Evolutionary conservation across 2,113 vertebrate species (phyloP).

Genomic region (Mobula birostris): DNA sequence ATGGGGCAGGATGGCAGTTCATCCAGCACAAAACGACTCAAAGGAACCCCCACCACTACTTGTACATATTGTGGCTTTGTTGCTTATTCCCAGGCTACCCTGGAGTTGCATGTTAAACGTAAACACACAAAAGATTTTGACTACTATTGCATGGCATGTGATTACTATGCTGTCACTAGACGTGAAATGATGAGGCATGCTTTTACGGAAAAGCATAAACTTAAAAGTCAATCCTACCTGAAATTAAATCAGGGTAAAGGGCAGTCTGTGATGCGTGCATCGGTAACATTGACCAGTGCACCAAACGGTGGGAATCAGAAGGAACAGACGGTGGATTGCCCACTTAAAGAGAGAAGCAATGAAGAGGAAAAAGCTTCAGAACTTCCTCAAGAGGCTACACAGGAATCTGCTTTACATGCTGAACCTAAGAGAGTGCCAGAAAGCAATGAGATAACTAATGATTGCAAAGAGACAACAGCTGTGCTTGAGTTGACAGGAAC

Average conservation of each 20-base stretch:
- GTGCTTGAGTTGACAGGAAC: not conserved
- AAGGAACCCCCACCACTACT: slow-evolving; percentile 51
- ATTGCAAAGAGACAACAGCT: not conserved
- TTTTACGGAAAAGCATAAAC: slow-evolving; percentile 83
- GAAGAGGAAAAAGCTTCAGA: slow-evolving; percentile 40
- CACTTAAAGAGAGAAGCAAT: slow-evolving; percentile 25
- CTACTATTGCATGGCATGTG: slow-evolving; percentile 87
- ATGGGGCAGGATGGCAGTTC: slow-evolving; percentile 45
- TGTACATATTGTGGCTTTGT: slow-evolving; percentile 74
- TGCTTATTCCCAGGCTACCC: slow-evolving; percentile 74
- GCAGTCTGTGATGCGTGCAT: slow-evolving; percentile 18
- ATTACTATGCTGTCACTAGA: slow-evolving; percentile 83
- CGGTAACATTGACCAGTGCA: slow-evolving; percentile 24
- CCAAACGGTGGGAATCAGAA: slow-evolving; percentile 41
- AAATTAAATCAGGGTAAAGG: slow-evolving; percentile 45
- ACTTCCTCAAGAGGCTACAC: slow-evolving; percentile 39
- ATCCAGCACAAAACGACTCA: slow-evolving; percentile 47
- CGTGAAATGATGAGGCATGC: slow-evolving; percentile 87
- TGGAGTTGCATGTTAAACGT: slow-evolving; percentile 80
- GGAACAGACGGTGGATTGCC: slow-evolving; percentile 32
- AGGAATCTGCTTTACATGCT: not conserved
- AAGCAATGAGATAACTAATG: not conserved
- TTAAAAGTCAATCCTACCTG: slow-evolving; percentile 69
- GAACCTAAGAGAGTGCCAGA: not conserved
- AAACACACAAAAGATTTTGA: slow-evolving; percentile 89